These are phyloP conservation scores for Sander vitreus DNA, from an alignment of 2,113 vertebrate species.

Conservation along the genomic window DNA sequence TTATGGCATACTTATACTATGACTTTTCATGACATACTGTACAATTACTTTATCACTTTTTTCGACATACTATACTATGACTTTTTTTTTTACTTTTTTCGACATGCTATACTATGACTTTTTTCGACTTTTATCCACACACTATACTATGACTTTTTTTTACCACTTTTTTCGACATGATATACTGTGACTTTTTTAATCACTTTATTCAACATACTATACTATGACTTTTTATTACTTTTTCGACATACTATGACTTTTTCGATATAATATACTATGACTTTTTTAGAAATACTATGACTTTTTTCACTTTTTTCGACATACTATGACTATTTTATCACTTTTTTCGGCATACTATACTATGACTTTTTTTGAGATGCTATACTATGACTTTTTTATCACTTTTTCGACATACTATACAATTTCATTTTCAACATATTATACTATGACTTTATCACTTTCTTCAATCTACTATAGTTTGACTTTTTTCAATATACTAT, in stretches of 20 bases:
- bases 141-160: no score
- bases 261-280: neutral
- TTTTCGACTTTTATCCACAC: neutral
- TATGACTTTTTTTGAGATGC: neutral
- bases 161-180: neutral
- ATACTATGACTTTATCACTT: neutral
- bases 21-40: neutral
- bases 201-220: no score
- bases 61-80: neutral
- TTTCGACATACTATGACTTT: no score
- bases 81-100: neutral
- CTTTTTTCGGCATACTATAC: no score
- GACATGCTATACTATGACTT: neutral
- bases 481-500: neutral
- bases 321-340: neutral
- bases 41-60: no score
- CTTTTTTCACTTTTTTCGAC: neutral
- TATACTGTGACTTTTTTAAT: neutral
- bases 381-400: neutral
- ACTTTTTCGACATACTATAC: no score
- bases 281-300: no score
- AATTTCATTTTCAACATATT: no score
- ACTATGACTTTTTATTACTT: no score
- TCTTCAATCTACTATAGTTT: neutral
- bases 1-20: no score